Base-by-base conservation (phyloP, 2,888 invertebrate species). In the Saturnia japonica region DNA sequence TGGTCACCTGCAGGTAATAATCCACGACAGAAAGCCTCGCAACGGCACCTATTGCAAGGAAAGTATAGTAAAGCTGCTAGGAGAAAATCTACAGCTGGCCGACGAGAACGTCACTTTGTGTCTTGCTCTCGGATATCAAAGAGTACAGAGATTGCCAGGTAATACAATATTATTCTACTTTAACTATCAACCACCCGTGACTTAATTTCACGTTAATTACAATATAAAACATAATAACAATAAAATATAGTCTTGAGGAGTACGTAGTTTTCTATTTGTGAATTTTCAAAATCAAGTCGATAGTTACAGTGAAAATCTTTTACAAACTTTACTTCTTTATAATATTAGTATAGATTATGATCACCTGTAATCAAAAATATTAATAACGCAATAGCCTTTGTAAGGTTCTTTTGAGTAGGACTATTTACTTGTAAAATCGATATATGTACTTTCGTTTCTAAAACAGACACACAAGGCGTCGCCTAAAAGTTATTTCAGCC, bases 21-120 rank as follows among this genome's bases (percentile, higher is more conserved):
- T 93, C 79, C 94, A 94, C 79, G 94, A 94, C 73, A 88, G 94
- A 71, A 93, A 93, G 76, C 94, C 94, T 22, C 86, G 94, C 1
- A 94, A 94, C 75, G 94, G 94, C 60, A 93, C 93, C 0, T 93
- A 91, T 78, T 94, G 93, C 80, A 93, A 93, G 78, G 94, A 94
- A 79, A 93, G 86, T 76, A 94, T 94, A 76, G 90, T 94, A 43
- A 94, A 94, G 79, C 84, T 93, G 12, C 87, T 94, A 22, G 93
- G 94, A 0, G 93, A 94, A 75, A 94, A 93, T 77, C 79, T 94
- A 42, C 93, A 93, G 77, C 77, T 94, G 43, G 94, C 94, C 2
- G 94, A 94, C 71, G 94, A 94, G 77, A 94, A 94, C 79, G 93
- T 94, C 43, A 94, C 94, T 6, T 80, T 94, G 71, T 94, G 94